A percentile compares a stretch with the other conserved stretches of the same genome.
These are phyloP conservation scores for Acromyrmex heyeri DNA, from an alignment of 1,140 invertebrate species.

Conservation along the genomic window DNA sequence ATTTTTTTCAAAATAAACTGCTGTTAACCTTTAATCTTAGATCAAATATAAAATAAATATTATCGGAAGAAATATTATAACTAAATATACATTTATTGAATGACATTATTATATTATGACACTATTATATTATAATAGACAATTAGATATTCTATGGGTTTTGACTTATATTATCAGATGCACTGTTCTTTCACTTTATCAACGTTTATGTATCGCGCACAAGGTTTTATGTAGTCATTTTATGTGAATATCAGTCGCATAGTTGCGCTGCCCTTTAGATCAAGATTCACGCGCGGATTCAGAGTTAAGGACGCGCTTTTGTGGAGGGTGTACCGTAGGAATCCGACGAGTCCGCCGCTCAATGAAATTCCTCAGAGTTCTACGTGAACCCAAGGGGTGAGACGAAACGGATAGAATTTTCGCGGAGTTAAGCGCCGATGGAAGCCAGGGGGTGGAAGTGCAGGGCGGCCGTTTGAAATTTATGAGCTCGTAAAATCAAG, in stretches of 20 bases:
- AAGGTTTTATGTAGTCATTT: conserved; percentile 4
- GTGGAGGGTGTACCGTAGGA: conserved; percentile 62
- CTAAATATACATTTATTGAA: conserved; percentile 7
- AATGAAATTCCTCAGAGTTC: conserved; percentile 82
- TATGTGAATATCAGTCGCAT: conserved; percentile 53
- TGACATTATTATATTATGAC: not conserved
- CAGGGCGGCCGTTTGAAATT: conserved; percentile 68
- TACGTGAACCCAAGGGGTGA: conserved; percentile 55
- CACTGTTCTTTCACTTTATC: not conserved
- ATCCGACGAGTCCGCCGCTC: conserved; percentile 73
- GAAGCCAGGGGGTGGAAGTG: conserved; percentile 61
- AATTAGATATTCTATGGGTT: not conserved
- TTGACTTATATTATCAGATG: not conserved
- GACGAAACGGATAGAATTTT: conserved; percentile 75
- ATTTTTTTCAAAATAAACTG: not conserved
- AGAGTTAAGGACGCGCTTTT: conserved; percentile 71
- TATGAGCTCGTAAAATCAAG: conserved; percentile 74
- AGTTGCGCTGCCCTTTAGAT: conserved; percentile 67
- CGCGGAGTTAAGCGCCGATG: conserved; percentile 67
- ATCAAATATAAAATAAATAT: not conserved
- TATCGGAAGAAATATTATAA: not conserved
- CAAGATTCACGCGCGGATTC: conserved; percentile 70
- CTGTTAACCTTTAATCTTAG: not conserved
- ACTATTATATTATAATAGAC: no score
- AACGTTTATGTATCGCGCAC: not conserved